phyloP scores from a whole-genome alignment of 2,797 vertebrate species.

The Ammospiza maritima region DNA sequence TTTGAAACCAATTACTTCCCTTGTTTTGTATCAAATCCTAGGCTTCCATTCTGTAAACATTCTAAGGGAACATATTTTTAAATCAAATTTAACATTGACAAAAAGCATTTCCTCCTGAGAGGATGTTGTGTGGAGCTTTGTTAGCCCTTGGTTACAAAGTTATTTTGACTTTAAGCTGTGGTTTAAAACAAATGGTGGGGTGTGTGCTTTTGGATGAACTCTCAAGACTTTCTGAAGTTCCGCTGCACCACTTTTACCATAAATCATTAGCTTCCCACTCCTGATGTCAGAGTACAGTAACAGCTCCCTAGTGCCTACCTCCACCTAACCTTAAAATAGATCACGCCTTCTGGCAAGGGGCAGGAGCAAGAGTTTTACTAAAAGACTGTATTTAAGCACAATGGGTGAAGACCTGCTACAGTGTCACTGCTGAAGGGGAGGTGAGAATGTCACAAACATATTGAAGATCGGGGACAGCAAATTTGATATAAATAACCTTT shows the following conservation, averaged over 20 bases:
- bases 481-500: conserved; percentile 15
- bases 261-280: conserved; percentile 67
- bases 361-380: conserved; percentile 32
- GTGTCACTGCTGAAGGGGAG: conserved; percentile 58
- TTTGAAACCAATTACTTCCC: neutral
- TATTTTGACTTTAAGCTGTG: neutral
- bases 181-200: neutral
- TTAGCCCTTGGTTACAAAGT: neutral
- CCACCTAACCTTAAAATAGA: conserved; percentile 64
- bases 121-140: neutral
- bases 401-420: conserved; percentile 48
- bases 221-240: neutral
- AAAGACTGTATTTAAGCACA: conserved; percentile 44
- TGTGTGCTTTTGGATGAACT: neutral
- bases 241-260: neutral
- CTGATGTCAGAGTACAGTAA: conserved; percentile 48
- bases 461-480: neutral
- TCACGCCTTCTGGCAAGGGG: conserved; percentile 50
- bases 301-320: conserved; percentile 38
- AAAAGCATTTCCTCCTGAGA: neutral
- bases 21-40: neutral
- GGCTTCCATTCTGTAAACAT: neutral
- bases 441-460: conserved; percentile 52
- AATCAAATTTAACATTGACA: neutral
- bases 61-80: neutral